phyloP scores from a whole-genome alignment of 2,113 vertebrate genomes.

The Hucho hucho region DNA sequence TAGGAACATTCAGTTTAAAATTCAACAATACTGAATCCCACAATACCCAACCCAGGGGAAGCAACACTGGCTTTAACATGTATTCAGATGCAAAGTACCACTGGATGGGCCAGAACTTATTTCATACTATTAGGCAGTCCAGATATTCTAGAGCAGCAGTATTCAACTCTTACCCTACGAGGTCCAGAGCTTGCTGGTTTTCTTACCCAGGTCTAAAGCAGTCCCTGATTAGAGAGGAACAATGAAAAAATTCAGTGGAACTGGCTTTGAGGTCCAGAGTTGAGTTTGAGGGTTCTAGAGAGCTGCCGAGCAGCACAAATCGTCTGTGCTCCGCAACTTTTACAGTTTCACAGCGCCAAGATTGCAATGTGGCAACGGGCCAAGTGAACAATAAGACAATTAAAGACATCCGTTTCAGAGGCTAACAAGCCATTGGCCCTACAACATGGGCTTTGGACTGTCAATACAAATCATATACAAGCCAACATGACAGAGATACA shows the following conservation, averaged over 20 bases:
- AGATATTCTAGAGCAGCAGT: neutral
- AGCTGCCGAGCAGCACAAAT: neutral
- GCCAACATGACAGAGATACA: neutral
- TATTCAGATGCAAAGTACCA: too few relatives aligned
- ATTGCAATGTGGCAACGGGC: neutral
- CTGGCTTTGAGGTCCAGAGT: too few relatives aligned
- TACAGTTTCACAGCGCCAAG: neutral
- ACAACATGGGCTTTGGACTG: neutral
- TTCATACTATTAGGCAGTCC: neutral
- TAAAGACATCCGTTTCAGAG: neutral
- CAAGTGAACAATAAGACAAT: neutral
- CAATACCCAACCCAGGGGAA: too few relatives aligned
- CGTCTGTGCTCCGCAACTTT: neutral
- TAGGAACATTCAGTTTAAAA: too few relatives aligned
- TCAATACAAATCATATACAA: neutral
- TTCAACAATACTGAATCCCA: too few relatives aligned
- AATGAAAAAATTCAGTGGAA: too few relatives aligned
- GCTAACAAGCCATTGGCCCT: neutral
- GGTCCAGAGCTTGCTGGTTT: too few relatives aligned
- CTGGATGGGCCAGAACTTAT: neutral
- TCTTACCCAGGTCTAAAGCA: too few relatives aligned
- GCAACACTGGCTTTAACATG: too few relatives aligned
- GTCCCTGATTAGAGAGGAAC: neutral
- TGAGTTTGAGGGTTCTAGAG: too few relatives aligned
- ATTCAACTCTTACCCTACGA: too few relatives aligned